Evolutionary conservation across 2,113 vertebrate genomes (phyloP).

Genomic region (Gallinago paraguaiae): DNA sequence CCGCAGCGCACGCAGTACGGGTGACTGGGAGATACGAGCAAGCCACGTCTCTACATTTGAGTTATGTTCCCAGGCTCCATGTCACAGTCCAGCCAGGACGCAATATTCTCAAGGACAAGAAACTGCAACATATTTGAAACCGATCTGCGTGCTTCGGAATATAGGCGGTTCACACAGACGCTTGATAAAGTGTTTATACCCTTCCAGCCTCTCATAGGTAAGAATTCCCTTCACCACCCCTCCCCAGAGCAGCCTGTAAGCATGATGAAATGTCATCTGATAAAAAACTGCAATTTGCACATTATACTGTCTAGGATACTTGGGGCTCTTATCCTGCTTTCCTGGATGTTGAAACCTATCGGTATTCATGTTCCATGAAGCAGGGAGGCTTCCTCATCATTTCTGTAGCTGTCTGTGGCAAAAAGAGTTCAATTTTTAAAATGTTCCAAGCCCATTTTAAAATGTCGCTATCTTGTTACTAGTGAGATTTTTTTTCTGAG

Average conservation of each 20-base stretch:
- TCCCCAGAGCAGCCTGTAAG: background rate
- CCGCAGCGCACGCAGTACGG: rapidly evolving
- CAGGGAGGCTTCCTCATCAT: background rate
- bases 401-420: background rate
- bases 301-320: background rate
- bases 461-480: background rate
- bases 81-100: background rate
- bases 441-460: background rate
- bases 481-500: background rate
- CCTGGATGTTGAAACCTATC: background rate
- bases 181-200: background rate
- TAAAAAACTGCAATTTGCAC: slow-evolving; percentile 7
- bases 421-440: background rate
- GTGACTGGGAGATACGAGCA: background rate
- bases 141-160: background rate
- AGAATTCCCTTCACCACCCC: background rate
- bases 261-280: background rate
- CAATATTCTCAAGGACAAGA: background rate
- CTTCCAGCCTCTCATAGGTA: slow-evolving; percentile 22
- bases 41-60: background rate
- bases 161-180: background rate
- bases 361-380: background rate
- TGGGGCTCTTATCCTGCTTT: background rate
- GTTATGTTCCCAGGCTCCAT: background rate
- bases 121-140: slow-evolving; percentile 52